phyloP scores from a whole-genome alignment of 2,113 vertebrate genomes.

The Eurystomus gularis region DNA sequence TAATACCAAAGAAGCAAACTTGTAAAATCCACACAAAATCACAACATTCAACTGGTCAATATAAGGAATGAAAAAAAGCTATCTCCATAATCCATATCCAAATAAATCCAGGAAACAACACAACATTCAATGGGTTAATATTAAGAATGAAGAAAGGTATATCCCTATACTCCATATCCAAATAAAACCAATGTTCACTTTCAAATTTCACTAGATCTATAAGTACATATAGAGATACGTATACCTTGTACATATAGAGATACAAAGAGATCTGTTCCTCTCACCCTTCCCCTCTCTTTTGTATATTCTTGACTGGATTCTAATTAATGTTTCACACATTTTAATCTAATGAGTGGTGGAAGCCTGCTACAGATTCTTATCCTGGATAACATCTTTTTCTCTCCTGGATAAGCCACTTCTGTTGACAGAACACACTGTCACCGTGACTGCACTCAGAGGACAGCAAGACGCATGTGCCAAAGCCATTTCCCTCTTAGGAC shows the following conservation, averaged over 20 bases:
- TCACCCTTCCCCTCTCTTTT: neutral
- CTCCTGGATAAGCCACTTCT: neutral
- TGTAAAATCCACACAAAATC: neutral
- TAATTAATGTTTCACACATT: neutral
- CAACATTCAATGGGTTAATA: neutral
- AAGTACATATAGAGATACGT: neutral
- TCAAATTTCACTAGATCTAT: neutral
- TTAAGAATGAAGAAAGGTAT: neutral
- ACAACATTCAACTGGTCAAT: neutral
- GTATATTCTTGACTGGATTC: neutral
- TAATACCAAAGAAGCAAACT: neutral
- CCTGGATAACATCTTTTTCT: neutral
- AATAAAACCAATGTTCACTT: neutral
- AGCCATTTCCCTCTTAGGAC: neutral
- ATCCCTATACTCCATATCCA: neutral
- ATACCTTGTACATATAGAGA: accelerated
- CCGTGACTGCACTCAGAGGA: neutral
- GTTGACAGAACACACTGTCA: neutral
- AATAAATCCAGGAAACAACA: neutral
- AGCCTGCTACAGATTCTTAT: neutral
- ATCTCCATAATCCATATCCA: neutral
- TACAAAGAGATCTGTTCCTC: neutral
- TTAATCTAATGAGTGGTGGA: neutral
- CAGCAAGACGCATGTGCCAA: neutral
- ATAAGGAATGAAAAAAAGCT: neutral